These are phyloP conservation scores for Parazoanthus darwini DNA, from an alignment of 92 coral and sea anemone species.

Conservation along the genomic window DNA sequence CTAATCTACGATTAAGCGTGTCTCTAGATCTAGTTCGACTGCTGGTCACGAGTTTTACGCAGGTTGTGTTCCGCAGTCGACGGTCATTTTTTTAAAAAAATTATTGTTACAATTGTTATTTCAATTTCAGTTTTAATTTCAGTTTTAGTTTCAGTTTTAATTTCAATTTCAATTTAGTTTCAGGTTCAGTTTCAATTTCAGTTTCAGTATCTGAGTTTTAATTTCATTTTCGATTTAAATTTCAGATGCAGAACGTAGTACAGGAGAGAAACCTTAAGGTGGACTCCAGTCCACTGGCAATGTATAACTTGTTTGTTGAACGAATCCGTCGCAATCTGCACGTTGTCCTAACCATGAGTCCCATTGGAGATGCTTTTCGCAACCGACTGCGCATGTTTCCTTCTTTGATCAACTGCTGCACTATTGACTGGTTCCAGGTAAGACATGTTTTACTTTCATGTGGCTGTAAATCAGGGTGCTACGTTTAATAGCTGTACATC, in stretches of 20 bases:
- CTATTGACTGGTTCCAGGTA: slow-evolving; percentile 99
- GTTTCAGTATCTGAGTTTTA: too few relatives aligned
- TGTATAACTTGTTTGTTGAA: slow-evolving; percentile 95
- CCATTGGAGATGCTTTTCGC: slow-evolving; percentile 94
- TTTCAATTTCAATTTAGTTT: too few relatives aligned
- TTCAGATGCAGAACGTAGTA: slow-evolving; percentile 91
- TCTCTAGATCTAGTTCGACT: too few relatives aligned
- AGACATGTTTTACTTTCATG: neutral
- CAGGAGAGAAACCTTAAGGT: slow-evolving; percentile 90
- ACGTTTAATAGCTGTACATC: neutral
- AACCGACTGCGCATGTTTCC: slow-evolving; percentile 98
- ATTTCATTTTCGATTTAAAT: neutral
- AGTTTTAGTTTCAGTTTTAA: too few relatives aligned
- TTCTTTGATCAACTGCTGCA: slow-evolving; percentile 96
- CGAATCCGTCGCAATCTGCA: slow-evolving; percentile 93
- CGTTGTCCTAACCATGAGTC: slow-evolving; percentile 96
- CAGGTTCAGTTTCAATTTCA: too few relatives aligned
- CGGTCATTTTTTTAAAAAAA: too few relatives aligned
- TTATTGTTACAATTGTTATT: too few relatives aligned
- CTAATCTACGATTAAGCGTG: too few relatives aligned
- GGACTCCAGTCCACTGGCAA: slow-evolving; percentile 95
- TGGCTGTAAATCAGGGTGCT: neutral
- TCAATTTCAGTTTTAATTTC: too few relatives aligned
- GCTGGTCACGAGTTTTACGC: too few relatives aligned
- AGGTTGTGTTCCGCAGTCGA: too few relatives aligned